These are phyloP conservation scores for Euphydryas editha DNA, from an alignment of 2,888 invertebrate genomes.

Conservation along the genomic window DNA sequence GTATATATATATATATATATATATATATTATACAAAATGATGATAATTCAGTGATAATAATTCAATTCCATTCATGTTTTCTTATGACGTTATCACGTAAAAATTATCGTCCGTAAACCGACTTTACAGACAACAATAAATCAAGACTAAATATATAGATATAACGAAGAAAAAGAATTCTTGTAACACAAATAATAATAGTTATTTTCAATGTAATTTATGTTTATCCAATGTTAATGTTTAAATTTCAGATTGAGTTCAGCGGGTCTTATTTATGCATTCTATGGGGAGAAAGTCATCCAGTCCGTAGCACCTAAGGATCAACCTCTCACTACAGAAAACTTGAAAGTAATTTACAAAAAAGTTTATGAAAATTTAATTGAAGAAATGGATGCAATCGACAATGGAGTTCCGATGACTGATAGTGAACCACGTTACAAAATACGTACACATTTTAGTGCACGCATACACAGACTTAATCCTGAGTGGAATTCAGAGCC, in stretches of 20 bases:
- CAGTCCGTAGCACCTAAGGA: conserved; percentile 78
- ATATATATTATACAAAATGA: too few relatives aligned
- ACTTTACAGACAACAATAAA: too few relatives aligned
- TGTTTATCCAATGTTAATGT: background rate
- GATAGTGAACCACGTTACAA: conserved; percentile 89
- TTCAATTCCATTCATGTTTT: too few relatives aligned
- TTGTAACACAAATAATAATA: too few relatives aligned
- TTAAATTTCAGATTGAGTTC: conserved; percentile 90
- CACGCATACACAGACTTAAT: conserved; percentile 90
- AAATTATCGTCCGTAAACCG: too few relatives aligned
- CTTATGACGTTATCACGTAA: too few relatives aligned
- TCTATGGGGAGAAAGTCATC: conserved; percentile 93
- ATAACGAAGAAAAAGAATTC: too few relatives aligned
- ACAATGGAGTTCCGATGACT: conserved; percentile 96
- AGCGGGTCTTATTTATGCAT: conserved; percentile 95
- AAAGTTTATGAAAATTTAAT: conserved; percentile 94
- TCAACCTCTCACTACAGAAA: conserved; percentile 66
- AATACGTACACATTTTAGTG: conserved; percentile 91
- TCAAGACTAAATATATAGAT: too few relatives aligned
- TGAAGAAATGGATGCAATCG: conserved; percentile 97
- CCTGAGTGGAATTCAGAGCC: conserved; percentile 90
- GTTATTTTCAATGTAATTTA: background rate
- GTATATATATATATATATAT: too few relatives aligned
- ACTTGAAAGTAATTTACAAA: conserved; percentile 84
- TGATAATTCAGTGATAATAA: too few relatives aligned